A percentile compares a stretch with the other conserved stretches of the same genome.
Conservation (phyloP, 2,797 vertebrate genomes). For the Mus caroli region DNA sequence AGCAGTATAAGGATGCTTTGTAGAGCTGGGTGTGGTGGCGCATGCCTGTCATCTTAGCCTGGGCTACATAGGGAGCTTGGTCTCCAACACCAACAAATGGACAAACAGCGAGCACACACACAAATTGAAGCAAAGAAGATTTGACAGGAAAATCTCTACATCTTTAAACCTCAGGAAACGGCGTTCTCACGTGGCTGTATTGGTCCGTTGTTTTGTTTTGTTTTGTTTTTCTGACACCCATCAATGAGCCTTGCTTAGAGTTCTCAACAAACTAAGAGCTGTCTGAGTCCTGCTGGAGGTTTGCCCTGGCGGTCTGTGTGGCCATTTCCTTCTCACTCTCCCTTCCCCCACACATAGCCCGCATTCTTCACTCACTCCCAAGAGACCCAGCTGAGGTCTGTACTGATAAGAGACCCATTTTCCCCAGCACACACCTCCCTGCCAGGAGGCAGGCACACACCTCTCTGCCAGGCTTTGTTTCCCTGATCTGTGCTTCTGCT, state of each 20-base stretch:
- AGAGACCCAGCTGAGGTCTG: not conserved
- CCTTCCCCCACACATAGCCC: not conserved
- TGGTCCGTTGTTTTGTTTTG: not conserved
- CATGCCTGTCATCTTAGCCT: not conserved
- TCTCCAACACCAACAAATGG: not conserved
- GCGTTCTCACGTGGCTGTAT: rapidly evolving
- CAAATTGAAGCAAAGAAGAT: not conserved
- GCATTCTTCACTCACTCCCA: not conserved
- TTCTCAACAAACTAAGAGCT: not conserved
- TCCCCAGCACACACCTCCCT: not conserved
- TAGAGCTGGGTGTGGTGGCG: not conserved
- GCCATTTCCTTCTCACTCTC: not conserved
- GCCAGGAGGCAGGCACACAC: slow-evolving; percentile 1
- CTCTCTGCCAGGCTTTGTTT: slow-evolving; percentile 41
- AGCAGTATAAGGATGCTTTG: slow-evolving; percentile 27
- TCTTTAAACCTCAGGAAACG: slow-evolving; percentile 28
- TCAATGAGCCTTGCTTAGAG: not conserved
- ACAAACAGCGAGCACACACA: not conserved
- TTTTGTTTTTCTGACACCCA: not conserved
- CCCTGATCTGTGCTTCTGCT: slow-evolving; percentile 52
- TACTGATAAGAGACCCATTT: slow-evolving; percentile 66
- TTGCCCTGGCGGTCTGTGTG: not conserved
- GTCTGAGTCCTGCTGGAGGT: not conserved
- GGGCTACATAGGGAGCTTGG: not conserved
- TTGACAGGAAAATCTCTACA: not conserved